Base-by-base conservation (phyloP, 2,113 vertebrate genomes). In the Chaetodon trifascialis region DNA sequence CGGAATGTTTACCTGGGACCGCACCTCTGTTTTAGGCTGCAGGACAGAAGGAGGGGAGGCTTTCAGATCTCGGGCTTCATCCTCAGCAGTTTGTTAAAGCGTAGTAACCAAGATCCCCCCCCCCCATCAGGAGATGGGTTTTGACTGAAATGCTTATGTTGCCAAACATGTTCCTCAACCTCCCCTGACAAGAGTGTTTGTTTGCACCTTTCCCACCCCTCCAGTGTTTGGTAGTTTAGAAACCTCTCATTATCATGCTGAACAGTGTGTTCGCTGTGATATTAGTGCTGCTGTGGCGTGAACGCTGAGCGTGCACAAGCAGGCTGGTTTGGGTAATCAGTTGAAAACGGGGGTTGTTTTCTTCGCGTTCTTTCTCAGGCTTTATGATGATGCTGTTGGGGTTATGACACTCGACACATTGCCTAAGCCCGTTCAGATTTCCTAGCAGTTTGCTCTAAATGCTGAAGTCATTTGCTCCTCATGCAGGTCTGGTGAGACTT, bases 1-100 rank as follows among this genome's bases (percentile, higher is more conserved):
- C 34, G 76, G 91, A 93, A 91, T 95, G 93, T 95, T 95, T 95
- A 93, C 89, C 80, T 89, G 90, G 11, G 87, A 89, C 91, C 65
- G 58, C 90, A 77, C 94, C 90, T 86, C 77, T 79, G 78, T 92
- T 83, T 93, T 70, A 86, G 90, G 82, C 87, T 90, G 82, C 47
- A 75, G 79, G 86, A 90, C 78, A 42, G 72, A 70, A 38, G 65
- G 62, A 47, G 68, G 62, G 46, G 62, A 66, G 52, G 23, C 25
- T 60, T 63, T 71, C 40, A 71, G 63, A 34, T 63, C 52, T 4
- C 51, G 17, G 17, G 75, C 55, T 80, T 9, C 16, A 60, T 73
- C 52, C 7, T 52, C 70, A 65, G 58, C 34, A 54, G 67, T 64
- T 56, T 19, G 59, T 49, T 79, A 1, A 4, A 0, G 1, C 42